These are phyloP conservation scores for Chrysolina haemoptera DNA, from an alignment of 2,888 invertebrate species.

Conservation along the genomic window DNA sequence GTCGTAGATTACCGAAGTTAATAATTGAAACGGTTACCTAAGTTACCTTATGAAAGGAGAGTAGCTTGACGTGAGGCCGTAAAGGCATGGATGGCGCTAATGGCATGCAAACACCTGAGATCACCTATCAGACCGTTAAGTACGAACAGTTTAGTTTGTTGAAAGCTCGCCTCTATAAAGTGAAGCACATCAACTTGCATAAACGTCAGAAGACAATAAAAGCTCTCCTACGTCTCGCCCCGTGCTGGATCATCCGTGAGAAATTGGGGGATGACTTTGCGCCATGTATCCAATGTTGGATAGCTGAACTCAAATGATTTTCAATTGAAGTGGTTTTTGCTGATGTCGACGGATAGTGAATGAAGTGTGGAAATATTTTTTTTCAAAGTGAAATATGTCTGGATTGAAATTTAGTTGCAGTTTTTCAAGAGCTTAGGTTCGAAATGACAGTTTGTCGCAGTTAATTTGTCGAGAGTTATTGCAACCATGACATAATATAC, in stretches of 20 bases:
- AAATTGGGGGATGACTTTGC: slow-evolving; percentile 26
- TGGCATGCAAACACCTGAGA: slow-evolving; percentile 68
- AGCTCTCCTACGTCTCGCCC: slow-evolving; percentile 47
- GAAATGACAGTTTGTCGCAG: too few relatives aligned
- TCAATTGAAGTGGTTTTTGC: too few relatives aligned
- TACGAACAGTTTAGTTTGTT: slow-evolving; percentile 58
- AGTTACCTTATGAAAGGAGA: slow-evolving; percentile 42
- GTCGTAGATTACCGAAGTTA: slow-evolving; percentile 44
- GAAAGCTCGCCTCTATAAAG: slow-evolving; percentile 66
- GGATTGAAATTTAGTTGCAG: too few relatives aligned
- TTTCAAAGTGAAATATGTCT: too few relatives aligned
- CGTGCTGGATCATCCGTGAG: slow-evolving; percentile 29
- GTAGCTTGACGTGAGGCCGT: slow-evolving; percentile 46
- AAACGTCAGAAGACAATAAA: slow-evolving; percentile 62
- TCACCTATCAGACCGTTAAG: slow-evolving; percentile 66
- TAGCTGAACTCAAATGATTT: not conserved
- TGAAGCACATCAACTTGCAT: slow-evolving; percentile 67
- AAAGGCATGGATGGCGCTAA: slow-evolving; percentile 64
- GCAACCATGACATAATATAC: too few relatives aligned
- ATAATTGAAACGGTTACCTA: slow-evolving; percentile 50
- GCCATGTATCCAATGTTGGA: slow-evolving; percentile 28
- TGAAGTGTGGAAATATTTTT: too few relatives aligned
- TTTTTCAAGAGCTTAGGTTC: too few relatives aligned
- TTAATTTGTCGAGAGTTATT: too few relatives aligned
- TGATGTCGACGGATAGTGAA: not conserved